phyloP scores from a whole-genome alignment of 2,797 vertebrate species.

The Hephaestus fuliginosus region DNA sequence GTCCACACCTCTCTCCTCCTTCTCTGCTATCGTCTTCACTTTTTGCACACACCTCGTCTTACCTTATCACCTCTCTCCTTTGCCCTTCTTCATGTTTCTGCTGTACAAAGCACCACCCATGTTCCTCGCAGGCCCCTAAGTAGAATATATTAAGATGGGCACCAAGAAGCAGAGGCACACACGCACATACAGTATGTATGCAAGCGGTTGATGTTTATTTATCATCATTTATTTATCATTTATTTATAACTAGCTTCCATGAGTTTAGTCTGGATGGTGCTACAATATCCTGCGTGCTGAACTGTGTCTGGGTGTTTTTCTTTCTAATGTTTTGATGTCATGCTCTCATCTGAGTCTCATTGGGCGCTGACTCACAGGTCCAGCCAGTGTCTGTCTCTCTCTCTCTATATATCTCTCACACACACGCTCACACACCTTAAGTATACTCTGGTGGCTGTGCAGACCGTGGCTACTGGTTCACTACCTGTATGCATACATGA shows the following conservation, averaged over 20 bases:
- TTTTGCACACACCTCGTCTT: conserved; percentile 1
- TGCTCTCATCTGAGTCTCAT: conserved; percentile 26
- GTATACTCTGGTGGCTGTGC: conserved; percentile 32
- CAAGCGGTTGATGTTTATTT: not conserved
- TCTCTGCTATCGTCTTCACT: not conserved
- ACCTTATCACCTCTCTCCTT: not conserved
- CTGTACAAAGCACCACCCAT: not conserved
- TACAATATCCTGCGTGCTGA: not conserved
- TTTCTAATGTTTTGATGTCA: conserved; percentile 15
- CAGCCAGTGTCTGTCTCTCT: not conserved
- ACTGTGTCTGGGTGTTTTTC: conserved; percentile 8
- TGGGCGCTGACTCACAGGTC: conserved; percentile 3
- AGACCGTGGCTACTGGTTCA: conserved; percentile 29
- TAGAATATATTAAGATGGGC: not conserved
- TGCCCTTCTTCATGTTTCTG: not conserved
- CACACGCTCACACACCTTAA: conserved; percentile 11
- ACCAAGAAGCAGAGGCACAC: not conserved
- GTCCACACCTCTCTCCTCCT: not conserved
- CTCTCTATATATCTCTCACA: not conserved
- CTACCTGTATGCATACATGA: conserved; percentile 60
- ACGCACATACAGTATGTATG: not conserved
- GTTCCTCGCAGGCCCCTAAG: not conserved
- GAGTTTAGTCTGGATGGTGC: conserved; percentile 2
- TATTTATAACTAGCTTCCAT: conserved; percentile 15
- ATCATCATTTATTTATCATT: not conserved